These are phyloP conservation scores for Linyphia triangularis DNA, from an alignment of 2,888 invertebrate genomes.

Conservation along the genomic window DNA sequence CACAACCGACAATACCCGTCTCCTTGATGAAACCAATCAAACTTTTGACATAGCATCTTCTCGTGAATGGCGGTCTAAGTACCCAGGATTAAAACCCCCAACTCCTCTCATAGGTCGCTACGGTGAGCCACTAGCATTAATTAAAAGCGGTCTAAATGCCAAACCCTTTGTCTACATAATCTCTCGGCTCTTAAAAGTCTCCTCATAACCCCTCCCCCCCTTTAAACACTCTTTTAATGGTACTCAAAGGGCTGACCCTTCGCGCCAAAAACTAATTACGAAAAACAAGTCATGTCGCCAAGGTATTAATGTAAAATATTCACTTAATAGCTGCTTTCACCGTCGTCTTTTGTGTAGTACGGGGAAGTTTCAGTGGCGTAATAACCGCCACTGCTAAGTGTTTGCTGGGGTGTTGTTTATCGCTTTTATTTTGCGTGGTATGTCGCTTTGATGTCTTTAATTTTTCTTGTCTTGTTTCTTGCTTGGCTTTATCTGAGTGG, in stretches of 20 bases:
- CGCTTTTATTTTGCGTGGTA: conserved; percentile 44
- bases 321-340: conserved; percentile 64
- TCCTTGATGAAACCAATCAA: background rate
- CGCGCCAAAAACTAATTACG: conserved; percentile 60
- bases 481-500: conserved; percentile 9
- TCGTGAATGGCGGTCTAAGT: conserved; percentile 41
- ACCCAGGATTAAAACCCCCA: conserved; percentile 49
- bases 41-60: conserved; percentile 9
- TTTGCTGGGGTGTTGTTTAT: conserved; percentile 40
- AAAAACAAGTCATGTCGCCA: conserved; percentile 59
- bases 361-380: conserved; percentile 30
- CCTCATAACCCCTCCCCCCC: conserved; percentile 6
- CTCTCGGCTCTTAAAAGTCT: conserved; percentile 42
- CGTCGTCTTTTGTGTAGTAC: conserved; percentile 16
- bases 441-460: conserved; percentile 7
- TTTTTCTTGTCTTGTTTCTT: conserved; percentile 19
- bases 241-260: conserved; percentile 63
- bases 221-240: conserved; percentile 63
- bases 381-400: conserved; percentile 38
- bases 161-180: conserved; percentile 55
- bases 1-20: background rate
- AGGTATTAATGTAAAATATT: conserved; percentile 72
- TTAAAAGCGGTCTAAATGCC: conserved; percentile 42
- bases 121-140: conserved; percentile 68
- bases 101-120: conserved; percentile 21